Base-by-base conservation (phyloP, 2,797 vertebrate species). In the Sandelia bainsii region DNA sequence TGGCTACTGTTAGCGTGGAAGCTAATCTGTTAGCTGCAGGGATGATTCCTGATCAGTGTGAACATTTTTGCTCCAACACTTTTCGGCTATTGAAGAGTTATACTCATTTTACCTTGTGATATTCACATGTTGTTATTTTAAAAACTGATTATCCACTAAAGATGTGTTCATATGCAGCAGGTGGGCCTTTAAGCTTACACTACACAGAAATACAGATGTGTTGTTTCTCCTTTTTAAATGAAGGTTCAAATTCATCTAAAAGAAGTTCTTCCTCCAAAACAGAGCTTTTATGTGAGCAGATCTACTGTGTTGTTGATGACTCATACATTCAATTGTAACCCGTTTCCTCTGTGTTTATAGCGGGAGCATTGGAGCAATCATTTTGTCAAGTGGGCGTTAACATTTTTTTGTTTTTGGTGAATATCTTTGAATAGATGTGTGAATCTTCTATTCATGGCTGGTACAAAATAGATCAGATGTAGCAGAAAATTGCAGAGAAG, bases 341-440 rank as follows among this genome's bases (percentile, higher is more conserved):
- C 61, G 59, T 72, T 69, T 66, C 50, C 42, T 62, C 60, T 65
- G 6, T 59, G 52, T 61, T 81, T 53, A 49, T 27, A 44, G 58
- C 2, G 16, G 45, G 22, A 22, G 68, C 49, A 70, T 8, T 17
- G 48, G 44, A 72, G 51, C 45, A 62, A 80, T 78, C 68, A 78
- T 54, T 70, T 57, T 68, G 37, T 67, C 79, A 75, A 70, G 68
- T 77, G 70, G 70, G 76, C 52, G 20, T 77, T 59, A 54, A 80
- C 37, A 3, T 22, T n/a, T 69, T 64, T 65, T 27, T 39, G 61
- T 53, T 69, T 74, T 65, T 9, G 49, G 37, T 58, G 42, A 62
- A 70, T 65, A 63, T 79, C 67, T 77, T 69, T 34, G 60, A 75
- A 61, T 54, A 54, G 53, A 79, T 50, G 49, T 75, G 71, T 49